Evolutionary conservation across 2,113 vertebrate genomes (phyloP).

Genomic region (Clarias magur): DNA sequence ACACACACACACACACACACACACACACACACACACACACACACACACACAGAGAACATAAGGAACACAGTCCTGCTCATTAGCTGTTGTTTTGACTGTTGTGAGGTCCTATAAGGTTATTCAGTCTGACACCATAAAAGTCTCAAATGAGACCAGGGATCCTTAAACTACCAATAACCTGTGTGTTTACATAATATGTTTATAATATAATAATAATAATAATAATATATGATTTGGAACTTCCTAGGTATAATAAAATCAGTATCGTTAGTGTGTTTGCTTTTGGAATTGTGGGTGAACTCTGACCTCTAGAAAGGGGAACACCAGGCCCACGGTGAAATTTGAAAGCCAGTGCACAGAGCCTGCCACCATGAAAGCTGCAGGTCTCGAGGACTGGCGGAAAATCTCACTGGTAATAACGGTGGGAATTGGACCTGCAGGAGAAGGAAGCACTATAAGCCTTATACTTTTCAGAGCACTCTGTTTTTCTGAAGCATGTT

Average conservation of each 20-base stretch:
- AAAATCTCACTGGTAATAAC: conserved; percentile 92
- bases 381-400: conserved; percentile 87
- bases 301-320: conserved; percentile 90
- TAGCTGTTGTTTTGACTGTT: conserved; percentile 10
- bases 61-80: conserved; percentile 10
- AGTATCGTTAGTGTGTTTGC: not conserved
- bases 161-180: conserved; percentile 10
- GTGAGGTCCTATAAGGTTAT: not conserved
- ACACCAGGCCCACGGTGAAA: conserved; percentile 87
- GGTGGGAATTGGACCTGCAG: conserved; percentile 83
- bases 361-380: conserved; percentile 91
- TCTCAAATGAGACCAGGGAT: not conserved
- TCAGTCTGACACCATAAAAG: not conserved
- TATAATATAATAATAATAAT: not conserved
- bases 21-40: too few species aligned
- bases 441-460: conserved; percentile 24
- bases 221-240: not conserved
- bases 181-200: not conserved
- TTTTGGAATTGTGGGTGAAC: conserved; percentile 21
- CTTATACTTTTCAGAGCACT: not conserved
- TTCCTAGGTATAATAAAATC: too few species aligned
- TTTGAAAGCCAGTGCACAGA: conserved; percentile 92
- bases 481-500: not conserved
- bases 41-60: not conserved
- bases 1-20: conserved; percentile 1